These are phyloP conservation scores for Erithacus rubecula DNA, from an alignment of 2,797 vertebrate species.

Conservation along the genomic window DNA sequence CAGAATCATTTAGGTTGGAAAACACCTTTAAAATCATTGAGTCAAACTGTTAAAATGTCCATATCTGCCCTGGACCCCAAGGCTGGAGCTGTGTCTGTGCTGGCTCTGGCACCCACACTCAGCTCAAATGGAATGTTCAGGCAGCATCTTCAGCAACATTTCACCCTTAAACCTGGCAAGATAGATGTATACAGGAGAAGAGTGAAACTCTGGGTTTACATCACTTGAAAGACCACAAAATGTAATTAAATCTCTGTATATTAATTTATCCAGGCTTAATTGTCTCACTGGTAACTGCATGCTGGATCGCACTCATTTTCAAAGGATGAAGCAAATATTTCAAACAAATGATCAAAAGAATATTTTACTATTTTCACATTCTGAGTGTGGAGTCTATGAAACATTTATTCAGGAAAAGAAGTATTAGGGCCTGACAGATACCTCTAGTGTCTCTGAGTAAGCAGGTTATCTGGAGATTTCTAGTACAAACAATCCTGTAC, in stretches of 20 bases:
- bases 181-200: neutral
- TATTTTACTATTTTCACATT: neutral
- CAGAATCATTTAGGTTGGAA: neutral
- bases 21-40: neutral
- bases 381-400: neutral
- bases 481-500: neutral
- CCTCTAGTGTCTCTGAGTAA: neutral
- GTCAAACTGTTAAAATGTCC: neutral
- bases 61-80: neutral
- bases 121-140: rapidly evolving
- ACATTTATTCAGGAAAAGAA: conserved; percentile 56
- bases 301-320: neutral
- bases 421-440: conserved; percentile 15
- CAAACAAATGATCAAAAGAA: neutral
- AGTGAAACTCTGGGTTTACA: neutral
- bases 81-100: neutral
- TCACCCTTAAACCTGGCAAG: neutral
- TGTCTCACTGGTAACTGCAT: neutral
- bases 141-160: neutral
- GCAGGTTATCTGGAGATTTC: conserved; percentile 50
- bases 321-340: neutral
- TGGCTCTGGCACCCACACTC: neutral
- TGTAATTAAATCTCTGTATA: neutral
- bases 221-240: neutral
- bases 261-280: neutral